Percentiles rank a stretch among this genome's conserved stretches.
phyloP scores from a whole-genome alignment of 1,140 invertebrate species.

The Polypedilum pembai region DNA sequence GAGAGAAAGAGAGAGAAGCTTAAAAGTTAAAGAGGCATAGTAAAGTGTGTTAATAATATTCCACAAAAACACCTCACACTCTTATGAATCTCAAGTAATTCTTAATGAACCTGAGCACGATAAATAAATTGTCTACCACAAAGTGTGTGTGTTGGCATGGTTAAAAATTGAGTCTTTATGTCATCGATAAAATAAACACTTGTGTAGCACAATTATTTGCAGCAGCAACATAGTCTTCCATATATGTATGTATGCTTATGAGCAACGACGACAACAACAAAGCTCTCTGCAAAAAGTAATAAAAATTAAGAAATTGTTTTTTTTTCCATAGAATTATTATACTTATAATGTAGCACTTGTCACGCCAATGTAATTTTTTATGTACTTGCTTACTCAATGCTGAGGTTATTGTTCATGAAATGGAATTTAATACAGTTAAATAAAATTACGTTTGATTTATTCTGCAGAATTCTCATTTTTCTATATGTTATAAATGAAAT shows the following conservation, averaged over 20 bases:
- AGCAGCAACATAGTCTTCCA: no score
- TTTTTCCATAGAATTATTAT: neutral
- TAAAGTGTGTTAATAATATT: neutral
- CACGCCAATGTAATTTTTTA: slow-evolving; percentile 4
- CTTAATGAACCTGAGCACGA: slow-evolving; percentile 4
- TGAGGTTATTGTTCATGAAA: no score
- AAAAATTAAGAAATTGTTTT: slow-evolving; percentile 3
- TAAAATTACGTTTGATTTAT: no score
- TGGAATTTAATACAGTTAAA: no score
- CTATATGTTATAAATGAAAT: no score
- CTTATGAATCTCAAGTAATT: slow-evolving; percentile 11
- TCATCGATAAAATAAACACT: slow-evolving; percentile 18
- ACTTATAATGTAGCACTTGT: neutral
- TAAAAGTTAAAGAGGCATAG: neutral
- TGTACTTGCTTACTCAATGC: neutral
- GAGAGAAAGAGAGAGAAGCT: no score
- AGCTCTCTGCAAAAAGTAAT: neutral
- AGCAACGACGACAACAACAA: neutral
- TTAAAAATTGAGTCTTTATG: neutral
- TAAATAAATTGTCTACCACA: neutral
- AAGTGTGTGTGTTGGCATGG: neutral
- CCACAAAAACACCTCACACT: neutral
- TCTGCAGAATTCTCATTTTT: no score
- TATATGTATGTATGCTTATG: no score
- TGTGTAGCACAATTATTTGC: neutral